These are phyloP conservation scores for Pogonocichla stellata DNA, from an alignment of 2,113 vertebrate species.

Conservation along the genomic window DNA sequence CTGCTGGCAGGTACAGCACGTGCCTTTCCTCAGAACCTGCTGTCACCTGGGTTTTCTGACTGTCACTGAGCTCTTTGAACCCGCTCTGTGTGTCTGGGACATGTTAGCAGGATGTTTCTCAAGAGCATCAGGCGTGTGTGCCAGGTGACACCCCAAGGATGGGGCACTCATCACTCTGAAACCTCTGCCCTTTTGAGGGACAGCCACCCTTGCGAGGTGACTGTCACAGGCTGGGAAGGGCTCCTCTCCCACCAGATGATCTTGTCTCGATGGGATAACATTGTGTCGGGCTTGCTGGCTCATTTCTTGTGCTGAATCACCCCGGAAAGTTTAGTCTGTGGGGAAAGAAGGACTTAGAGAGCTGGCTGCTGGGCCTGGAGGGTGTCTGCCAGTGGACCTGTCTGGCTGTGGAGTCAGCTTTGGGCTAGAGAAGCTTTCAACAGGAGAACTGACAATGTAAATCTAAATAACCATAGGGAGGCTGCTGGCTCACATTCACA, in stretches of 20 bases:
- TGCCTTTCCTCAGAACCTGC: neutral
- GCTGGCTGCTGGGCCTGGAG: slow-evolving; percentile 3
- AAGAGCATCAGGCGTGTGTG: neutral
- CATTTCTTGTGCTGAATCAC: slow-evolving; percentile 46
- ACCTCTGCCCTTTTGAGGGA: neutral
- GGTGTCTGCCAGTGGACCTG: slow-evolving; percentile 21
- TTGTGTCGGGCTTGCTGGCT: neutral
- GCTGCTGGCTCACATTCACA: fast-evolving
- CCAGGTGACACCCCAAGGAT: neutral
- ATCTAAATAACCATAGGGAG: neutral
- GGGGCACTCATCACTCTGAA: neutral
- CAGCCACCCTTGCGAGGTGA: neutral
- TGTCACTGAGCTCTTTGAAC: neutral
- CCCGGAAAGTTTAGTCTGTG: slow-evolving; percentile 64
- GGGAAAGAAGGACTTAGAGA: slow-evolving; percentile 65
- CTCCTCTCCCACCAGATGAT: neutral
- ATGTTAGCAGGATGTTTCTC: neutral
- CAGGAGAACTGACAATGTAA: neutral
- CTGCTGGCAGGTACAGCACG: fast-evolving
- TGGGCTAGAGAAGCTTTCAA: neutral
- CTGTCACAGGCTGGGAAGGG: neutral
- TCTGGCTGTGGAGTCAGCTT: neutral
- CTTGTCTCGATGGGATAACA: slow-evolving; percentile 31
- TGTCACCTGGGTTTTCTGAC: neutral
- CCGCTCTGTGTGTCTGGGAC: fast-evolving